These are phyloP conservation scores for Menidia menidia DNA, from an alignment of 2,797 vertebrate genomes.

Conservation along the genomic window DNA sequence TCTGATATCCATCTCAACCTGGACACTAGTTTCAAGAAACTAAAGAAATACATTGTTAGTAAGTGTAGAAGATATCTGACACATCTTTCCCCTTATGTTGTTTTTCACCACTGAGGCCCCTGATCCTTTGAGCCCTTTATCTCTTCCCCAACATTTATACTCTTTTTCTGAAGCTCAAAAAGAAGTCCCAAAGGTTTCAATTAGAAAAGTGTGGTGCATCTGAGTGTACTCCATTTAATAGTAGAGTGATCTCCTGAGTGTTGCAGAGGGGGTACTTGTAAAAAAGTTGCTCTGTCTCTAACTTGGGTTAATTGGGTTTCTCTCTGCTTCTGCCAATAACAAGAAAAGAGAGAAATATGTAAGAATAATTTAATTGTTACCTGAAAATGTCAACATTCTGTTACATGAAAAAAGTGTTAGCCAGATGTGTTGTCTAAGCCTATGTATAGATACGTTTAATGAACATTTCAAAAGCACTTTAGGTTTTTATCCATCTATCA, in stretches of 20 bases:
- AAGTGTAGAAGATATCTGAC: slow-evolving; percentile 26
- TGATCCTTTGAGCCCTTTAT: slow-evolving; percentile 76
- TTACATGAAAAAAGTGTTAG: slow-evolving; percentile 29
- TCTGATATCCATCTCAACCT: not conserved
- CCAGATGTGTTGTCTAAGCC: not conserved
- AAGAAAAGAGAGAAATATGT: slow-evolving; percentile 36
- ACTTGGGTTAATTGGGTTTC: slow-evolving; percentile 85
- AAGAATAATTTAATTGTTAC: slow-evolving; percentile 63
- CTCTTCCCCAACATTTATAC: slow-evolving; percentile 74
- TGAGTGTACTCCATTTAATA: slow-evolving; percentile 81
- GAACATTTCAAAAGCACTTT: no score
- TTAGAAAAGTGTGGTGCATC: slow-evolving; percentile 82
- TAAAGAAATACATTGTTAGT: slow-evolving; percentile 32
- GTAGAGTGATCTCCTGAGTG: slow-evolving; percentile 82
- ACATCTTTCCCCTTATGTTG: slow-evolving; percentile 24
- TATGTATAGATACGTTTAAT: not conserved
- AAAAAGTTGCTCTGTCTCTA: slow-evolving; percentile 76
- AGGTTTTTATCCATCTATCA: no score
- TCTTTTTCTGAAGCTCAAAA: slow-evolving; percentile 74
- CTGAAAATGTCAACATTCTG: slow-evolving; percentile 61
- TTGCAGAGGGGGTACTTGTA: slow-evolving; percentile 65
- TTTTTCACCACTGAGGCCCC: slow-evolving; percentile 55
- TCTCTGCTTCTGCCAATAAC: slow-evolving; percentile 75
- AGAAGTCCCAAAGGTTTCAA: slow-evolving; percentile 85
- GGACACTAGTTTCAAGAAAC: slow-evolving; percentile 11